Evolutionary conservation across 1,140 invertebrate genomes (phyloP).

Genomic region (Psilanteris sp.): DNA sequence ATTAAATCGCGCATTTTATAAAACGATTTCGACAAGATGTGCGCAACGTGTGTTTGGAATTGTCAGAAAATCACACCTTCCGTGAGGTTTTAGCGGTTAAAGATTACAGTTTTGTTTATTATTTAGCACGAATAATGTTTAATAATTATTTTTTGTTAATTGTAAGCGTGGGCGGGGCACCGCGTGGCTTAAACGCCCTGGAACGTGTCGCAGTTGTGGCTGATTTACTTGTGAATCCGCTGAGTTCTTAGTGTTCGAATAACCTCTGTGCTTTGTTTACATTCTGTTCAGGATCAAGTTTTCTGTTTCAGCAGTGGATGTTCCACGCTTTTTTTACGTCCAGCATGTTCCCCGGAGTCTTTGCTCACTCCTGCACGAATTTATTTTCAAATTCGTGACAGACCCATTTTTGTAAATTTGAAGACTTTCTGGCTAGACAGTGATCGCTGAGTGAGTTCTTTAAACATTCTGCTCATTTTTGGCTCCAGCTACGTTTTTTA

Average conservation of each 20-base stretch:
- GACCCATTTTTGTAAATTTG: conserved; percentile 88
- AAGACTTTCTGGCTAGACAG: conserved; percentile 77
- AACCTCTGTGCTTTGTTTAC: conserved; percentile 83
- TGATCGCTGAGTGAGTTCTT: no score
- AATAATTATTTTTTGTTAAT: not conserved
- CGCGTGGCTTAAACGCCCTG: not conserved
- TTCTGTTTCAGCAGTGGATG: conserved; percentile 81
- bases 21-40: not conserved
- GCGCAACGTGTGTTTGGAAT: conserved; percentile 76
- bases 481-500: not conserved
- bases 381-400: conserved; percentile 81
- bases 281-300: conserved; percentile 79
- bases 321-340: conserved; percentile 79
- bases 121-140: not conserved
- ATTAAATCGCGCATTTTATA: no score
- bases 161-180: not conserved
- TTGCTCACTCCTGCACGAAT: conserved; percentile 67
- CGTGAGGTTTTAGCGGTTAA: conserved; percentile 58
- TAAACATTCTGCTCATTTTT: no score
- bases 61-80: conserved; percentile 66
- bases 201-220: not conserved
- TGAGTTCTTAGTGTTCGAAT: conserved; percentile 57
- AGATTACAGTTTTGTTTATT: conserved; percentile 65
- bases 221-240: conserved; percentile 7
- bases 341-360: conserved; percentile 76